These are phyloP conservation scores for Himalopsyche tibetana DNA, from an alignment of 2,888 invertebrate genomes.

Conservation along the genomic window DNA sequence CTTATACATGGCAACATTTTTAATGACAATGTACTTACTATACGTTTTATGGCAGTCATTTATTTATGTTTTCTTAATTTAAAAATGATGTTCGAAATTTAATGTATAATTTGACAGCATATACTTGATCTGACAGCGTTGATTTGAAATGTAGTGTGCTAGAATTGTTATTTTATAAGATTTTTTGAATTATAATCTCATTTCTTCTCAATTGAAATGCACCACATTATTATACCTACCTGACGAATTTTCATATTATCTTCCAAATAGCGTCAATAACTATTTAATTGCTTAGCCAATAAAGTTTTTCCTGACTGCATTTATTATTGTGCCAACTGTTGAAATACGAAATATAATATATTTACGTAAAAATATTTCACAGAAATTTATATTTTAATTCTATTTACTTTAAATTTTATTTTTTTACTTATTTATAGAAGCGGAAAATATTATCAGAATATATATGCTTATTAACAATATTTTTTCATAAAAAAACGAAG, in stretches of 20 bases:
- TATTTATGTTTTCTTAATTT: too few species aligned
- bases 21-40: too few species aligned
- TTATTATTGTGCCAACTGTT: conserved; percentile 7
- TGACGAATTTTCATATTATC: neutral
- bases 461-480: neutral
- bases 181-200: neutral
- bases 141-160: too few species aligned
- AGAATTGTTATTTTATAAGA: too few species aligned
- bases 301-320: conserved; percentile 8
- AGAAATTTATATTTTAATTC: neutral
- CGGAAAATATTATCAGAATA: neutral
- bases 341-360: neutral
- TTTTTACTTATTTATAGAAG: neutral
- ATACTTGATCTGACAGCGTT: too few species aligned
- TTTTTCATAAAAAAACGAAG: conserved; percentile 4
- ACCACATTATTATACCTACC: neutral
- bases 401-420: neutral
- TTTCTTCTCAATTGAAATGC: neutral
- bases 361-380: neutral
- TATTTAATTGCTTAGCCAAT: conserved; percentile 21
- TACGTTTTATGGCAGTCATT: too few species aligned
- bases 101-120: too few species aligned
- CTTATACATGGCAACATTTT: too few species aligned
- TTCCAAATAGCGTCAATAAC: neutral
- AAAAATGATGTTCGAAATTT: too few species aligned